Conservation (phyloP, 2,888 invertebrate species). For the Timandra comae region DNA sequence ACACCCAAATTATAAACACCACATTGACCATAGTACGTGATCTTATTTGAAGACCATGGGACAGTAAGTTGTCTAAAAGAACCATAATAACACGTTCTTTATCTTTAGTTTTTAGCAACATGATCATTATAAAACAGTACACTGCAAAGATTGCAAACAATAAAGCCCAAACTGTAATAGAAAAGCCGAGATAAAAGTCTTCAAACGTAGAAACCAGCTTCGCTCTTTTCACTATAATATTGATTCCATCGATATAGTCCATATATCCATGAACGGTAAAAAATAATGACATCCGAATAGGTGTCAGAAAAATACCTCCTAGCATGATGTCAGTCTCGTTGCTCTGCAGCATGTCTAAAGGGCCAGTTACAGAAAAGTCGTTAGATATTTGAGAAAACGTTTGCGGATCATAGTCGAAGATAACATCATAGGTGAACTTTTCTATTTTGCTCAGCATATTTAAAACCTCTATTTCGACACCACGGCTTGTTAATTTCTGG, state of each 20-base stretch:
- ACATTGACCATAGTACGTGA: background rate
- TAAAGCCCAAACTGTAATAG: background rate
- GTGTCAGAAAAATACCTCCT: background rate
- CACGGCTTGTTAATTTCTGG: constrained; percentile 1
- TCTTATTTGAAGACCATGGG: background rate
- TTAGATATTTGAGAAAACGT: constrained; percentile 6
- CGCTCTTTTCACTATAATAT: constrained; percentile 2
- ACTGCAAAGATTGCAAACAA: background rate
- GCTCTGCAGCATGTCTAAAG: background rate
- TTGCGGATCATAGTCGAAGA: constrained; percentile 19
- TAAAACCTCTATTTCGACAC: constrained; percentile 28
- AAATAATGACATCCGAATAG: background rate
- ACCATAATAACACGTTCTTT: background rate
- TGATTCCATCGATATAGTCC: background rate
- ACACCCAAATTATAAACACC: background rate
- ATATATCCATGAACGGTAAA: background rate
- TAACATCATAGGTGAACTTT: constrained; percentile 32
- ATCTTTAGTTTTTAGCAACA: background rate
- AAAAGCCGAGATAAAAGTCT: background rate
- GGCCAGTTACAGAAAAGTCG: background rate
- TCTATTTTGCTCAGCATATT: constrained; percentile 28
- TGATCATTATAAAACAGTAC: background rate
- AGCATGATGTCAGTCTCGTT: background rate
- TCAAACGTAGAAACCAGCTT: background rate
- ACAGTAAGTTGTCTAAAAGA: background rate